Evolutionary conservation across 2,113 vertebrate genomes (phyloP).

Genomic region (Bos indicus): DNA sequence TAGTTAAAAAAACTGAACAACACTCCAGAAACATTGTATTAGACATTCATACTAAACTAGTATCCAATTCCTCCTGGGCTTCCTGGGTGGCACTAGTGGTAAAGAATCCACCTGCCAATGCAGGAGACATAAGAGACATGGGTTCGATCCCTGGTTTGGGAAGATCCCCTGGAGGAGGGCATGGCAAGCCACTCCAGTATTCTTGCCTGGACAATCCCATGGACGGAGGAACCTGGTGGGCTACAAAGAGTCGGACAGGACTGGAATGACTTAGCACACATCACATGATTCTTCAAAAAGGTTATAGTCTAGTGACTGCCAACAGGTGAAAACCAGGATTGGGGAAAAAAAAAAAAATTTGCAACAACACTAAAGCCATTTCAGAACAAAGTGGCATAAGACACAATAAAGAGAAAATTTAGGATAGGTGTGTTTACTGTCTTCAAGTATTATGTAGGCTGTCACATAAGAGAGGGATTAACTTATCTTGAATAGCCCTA

Average conservation of each 20-base stretch:
- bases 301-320: background rate
- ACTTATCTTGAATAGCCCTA: conserved; percentile 9
- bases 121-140: background rate
- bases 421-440: background rate
- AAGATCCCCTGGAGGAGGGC: background rate
- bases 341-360: background rate
- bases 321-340: background rate
- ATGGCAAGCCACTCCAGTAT: background rate
- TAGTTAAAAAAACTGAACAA: background rate
- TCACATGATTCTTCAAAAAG: background rate
- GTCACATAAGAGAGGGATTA: conserved; percentile 12
- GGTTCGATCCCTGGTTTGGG: background rate
- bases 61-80: background rate
- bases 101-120: background rate
- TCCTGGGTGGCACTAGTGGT: background rate
- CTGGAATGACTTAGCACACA: background rate
- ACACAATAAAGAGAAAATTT: background rate
- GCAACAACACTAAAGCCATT: background rate
- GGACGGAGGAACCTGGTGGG: background rate
- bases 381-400: background rate
- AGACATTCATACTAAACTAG: background rate
- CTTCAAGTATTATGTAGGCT: conserved; percentile 6
- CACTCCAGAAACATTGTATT: background rate
- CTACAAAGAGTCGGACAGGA: background rate
- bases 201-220: background rate